phyloP scores from a whole-genome alignment of 2,113 vertebrate genomes.

The Spea multiplicata region DNA sequence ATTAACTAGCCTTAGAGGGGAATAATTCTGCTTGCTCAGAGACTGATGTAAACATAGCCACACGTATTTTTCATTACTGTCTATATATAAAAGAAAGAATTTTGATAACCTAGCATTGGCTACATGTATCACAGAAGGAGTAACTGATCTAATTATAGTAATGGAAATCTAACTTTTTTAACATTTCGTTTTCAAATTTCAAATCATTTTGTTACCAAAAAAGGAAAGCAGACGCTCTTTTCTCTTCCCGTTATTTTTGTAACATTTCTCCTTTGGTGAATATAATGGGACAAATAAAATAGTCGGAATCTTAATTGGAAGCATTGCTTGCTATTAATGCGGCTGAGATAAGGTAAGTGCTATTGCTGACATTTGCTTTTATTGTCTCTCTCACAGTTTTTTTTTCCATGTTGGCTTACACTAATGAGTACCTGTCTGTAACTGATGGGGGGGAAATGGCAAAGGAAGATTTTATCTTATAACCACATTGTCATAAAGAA shows the following conservation, averaged over 20 bases:
- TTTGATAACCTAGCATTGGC: too few relatives aligned
- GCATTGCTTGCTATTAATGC: neutral
- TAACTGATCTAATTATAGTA: too few relatives aligned
- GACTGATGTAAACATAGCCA: too few relatives aligned
- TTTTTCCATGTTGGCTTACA: neutral
- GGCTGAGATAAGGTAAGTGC: neutral
- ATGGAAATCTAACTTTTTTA: too few relatives aligned
- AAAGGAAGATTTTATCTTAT: slow-evolving; percentile 29
- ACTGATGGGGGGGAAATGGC: slow-evolving; percentile 25
- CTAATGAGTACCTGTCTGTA: slow-evolving; percentile 33
- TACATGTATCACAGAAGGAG: too few relatives aligned
- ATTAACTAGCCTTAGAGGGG: too few relatives aligned
- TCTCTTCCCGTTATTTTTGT: neutral
- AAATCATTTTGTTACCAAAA: neutral
- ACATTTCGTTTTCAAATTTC: neutral
- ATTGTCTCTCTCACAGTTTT: slow-evolving; percentile 17
- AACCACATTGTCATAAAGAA: neutral
- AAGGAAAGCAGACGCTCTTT: neutral
- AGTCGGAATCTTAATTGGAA: slow-evolving; percentile 9
- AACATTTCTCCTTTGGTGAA: slow-evolving; percentile 3
- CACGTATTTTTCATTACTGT: too few relatives aligned
- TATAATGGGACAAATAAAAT: slow-evolving; percentile 18
- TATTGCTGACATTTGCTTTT: slow-evolving; percentile 37
- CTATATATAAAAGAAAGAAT: too few relatives aligned
- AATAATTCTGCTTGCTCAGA: too few relatives aligned